These are phyloP conservation scores for Ptilorrhoa leucosticta DNA, from an alignment of 2,113 vertebrate species.

Conservation along the genomic window DNA sequence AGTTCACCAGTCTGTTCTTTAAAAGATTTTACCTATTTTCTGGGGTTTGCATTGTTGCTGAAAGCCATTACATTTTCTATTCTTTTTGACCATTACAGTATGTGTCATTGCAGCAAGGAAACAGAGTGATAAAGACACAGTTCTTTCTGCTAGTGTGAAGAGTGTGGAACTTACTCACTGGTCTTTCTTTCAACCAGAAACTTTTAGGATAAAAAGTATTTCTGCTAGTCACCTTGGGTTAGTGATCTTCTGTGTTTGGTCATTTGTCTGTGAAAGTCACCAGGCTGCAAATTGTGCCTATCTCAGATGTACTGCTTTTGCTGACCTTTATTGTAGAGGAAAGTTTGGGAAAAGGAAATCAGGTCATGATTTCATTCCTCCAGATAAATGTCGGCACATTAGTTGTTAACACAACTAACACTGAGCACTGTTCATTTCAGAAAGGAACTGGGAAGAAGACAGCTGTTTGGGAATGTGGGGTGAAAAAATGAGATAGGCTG, in stretches of 20 bases:
- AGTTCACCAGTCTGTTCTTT: not conserved
- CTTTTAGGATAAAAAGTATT: not conserved
- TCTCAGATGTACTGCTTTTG: not conserved
- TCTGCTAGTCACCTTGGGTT: not conserved
- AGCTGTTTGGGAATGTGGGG: not conserved
- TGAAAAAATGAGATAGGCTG: not conserved
- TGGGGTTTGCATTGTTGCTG: not conserved
- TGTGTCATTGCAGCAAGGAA: not conserved
- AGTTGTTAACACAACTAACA: not conserved
- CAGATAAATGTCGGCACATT: not conserved
- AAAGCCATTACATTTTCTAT: not conserved
- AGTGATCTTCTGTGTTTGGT: not conserved
- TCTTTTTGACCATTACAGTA: not conserved
- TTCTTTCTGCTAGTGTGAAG: not conserved
- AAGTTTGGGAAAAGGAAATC: not conserved
- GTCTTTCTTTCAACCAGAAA: not conserved
- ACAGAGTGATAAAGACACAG: not conserved
- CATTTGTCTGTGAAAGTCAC: not conserved
- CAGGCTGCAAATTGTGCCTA: not conserved
- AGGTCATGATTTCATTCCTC: not conserved
- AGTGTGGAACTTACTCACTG: not conserved
- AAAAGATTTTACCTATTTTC: not conserved
- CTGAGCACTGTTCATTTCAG: not conserved
- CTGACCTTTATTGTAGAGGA: not conserved
- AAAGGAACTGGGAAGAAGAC: not conserved